A percentile compares a stretch with the other conserved stretches of the same genome.
Conservation (phyloP, 1,140 invertebrate species). For the Mactra quadrangularis region DNA sequence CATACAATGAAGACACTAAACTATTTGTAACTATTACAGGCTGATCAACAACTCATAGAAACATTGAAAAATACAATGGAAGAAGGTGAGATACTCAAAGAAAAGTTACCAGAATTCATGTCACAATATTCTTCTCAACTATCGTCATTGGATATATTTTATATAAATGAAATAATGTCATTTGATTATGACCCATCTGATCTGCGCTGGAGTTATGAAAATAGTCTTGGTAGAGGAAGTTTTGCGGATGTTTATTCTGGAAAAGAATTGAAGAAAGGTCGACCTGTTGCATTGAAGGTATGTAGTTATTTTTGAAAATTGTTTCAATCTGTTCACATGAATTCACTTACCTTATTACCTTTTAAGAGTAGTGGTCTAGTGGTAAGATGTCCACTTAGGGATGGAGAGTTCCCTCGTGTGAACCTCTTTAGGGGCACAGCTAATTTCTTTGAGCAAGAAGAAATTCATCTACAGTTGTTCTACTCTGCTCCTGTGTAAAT, state of each 20-base stretch:
- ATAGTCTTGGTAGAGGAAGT: constrained; percentile 13
- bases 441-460: too few relatives aligned
- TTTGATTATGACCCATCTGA: constrained; percentile 51
- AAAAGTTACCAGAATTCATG: constrained; percentile 21
- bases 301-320: too few relatives aligned
- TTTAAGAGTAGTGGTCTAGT: too few relatives aligned
- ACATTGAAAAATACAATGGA: constrained; percentile 5
- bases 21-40: too few relatives aligned
- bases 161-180: constrained; percentile 50
- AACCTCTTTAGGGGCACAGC: too few relatives aligned
- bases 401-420: too few relatives aligned
- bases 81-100: constrained; percentile 21
- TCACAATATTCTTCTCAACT: neutral
- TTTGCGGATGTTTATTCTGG: constrained; percentile 32
- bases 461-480: too few relatives aligned
- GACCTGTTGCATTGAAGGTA: constrained; percentile 57
- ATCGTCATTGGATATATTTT: constrained; percentile 44
- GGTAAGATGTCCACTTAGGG: too few relatives aligned
- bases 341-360: too few relatives aligned
- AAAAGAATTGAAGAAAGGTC: constrained; percentile 2
- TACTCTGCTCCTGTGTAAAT: too few relatives aligned
- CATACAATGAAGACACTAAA: too few relatives aligned
- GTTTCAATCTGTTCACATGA: too few relatives aligned
- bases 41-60: constrained; percentile 52
- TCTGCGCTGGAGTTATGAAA: constrained; percentile 34